Evolutionary conservation across 2,888 invertebrate genomes (phyloP).

Genomic region (Lottia gigantea): DNA sequence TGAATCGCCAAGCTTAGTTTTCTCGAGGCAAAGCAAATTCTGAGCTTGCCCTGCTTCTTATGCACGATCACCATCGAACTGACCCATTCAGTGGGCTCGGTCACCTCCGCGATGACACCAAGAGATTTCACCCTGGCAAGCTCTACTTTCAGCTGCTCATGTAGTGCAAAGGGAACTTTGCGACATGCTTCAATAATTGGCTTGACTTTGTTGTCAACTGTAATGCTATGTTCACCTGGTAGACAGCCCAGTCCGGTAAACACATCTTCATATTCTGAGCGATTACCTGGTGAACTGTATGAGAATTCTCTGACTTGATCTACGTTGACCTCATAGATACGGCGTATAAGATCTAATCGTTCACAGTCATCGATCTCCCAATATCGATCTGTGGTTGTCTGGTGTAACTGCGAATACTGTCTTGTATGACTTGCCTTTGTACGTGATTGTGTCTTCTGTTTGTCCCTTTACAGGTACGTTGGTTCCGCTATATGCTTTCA

Average conservation of each 20-base stretch:
- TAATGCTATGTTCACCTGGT: slow-evolving; percentile 28
- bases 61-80: background rate
- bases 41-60: slow-evolving; percentile 12
- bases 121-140: slow-evolving; percentile 16
- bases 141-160: slow-evolving; percentile 26
- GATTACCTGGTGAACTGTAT: slow-evolving; percentile 3
- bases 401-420: slow-evolving; percentile 11
- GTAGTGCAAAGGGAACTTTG: slow-evolving; percentile 31
- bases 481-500: slow-evolving; percentile 7
- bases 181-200: slow-evolving; percentile 36
- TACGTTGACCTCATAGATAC: too few species aligned
- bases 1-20: background rate
- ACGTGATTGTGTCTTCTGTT: background rate
- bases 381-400: slow-evolving; percentile 1
- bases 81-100: slow-evolving; percentile 22
- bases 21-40: slow-evolving; percentile 1
- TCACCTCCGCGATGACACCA: slow-evolving; percentile 18
- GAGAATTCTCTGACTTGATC: slow-evolving; percentile 13
- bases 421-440: slow-evolving; percentile 17
- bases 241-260: slow-evolving; percentile 35
- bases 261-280: slow-evolving; percentile 20
- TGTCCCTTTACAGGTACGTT: background rate
- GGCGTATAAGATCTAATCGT: slow-evolving; percentile 11
- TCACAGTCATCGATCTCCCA: slow-evolving; percentile 19
- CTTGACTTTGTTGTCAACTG: slow-evolving; percentile 22